These are phyloP conservation scores for Drosophila orosa DNA, from an alignment of 1,140 invertebrate species.

Conservation along the genomic window DNA sequence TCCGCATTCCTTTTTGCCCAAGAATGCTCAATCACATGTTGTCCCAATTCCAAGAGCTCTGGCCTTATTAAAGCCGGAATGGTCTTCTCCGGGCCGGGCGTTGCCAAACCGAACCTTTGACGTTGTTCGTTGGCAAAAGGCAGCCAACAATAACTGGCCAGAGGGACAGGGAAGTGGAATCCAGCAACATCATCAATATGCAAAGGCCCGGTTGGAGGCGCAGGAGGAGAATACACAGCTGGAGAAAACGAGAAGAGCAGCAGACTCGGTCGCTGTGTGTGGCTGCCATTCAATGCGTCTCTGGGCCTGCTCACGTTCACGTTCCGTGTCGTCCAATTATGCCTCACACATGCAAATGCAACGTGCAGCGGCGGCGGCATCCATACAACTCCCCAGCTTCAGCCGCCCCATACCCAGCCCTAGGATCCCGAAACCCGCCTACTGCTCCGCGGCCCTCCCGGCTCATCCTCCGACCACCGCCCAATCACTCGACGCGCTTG, in stretches of 20 bases:
- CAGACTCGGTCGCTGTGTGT: background rate
- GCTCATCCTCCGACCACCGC: conserved; percentile 5
- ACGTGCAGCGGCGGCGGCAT: conserved; percentile 52
- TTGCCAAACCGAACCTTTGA: conserved; percentile 31
- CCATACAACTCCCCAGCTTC: conserved; percentile 6
- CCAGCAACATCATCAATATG: conserved; percentile 70
- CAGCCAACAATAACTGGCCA: conserved; percentile 53
- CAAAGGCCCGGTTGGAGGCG: conserved; percentile 49
- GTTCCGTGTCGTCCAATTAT: conserved; percentile 72
- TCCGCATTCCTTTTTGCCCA: background rate
- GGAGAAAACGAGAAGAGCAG: conserved; percentile 2
- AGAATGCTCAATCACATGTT: conserved; percentile 23
- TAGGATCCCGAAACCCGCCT: background rate
- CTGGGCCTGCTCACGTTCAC: conserved; percentile 25
- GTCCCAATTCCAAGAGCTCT: conserved; percentile 54
- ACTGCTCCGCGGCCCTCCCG: background rate
- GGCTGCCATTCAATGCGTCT: conserved; percentile 33
- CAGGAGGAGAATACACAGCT: background rate
- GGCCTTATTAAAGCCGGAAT: conserved; percentile 42
- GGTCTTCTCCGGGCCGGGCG: background rate
- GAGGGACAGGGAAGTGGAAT: conserved; percentile 16
- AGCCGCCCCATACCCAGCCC: background rate
- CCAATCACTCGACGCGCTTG: conserved; percentile 74
- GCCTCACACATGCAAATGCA: conserved; percentile 79
- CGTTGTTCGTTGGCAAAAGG: conserved; percentile 30